phyloP scores from a whole-genome alignment of 2,113 vertebrate genomes.

The Colinus virginianus region DNA sequence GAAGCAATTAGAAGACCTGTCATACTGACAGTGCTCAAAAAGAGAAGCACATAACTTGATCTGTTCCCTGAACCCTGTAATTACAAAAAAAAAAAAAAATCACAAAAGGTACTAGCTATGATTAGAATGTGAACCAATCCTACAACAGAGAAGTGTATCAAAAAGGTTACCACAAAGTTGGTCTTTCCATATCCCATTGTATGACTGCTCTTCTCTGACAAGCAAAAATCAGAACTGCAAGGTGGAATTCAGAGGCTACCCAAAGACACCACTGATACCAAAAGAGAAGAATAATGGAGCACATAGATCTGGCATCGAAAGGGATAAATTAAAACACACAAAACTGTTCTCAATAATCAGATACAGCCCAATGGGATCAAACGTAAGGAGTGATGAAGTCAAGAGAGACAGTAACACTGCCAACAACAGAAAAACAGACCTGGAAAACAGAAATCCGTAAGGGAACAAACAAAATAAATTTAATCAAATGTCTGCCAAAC shows the following conservation, averaged over 20 bases:
- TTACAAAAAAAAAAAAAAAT: not conserved
- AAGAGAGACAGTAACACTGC: not conserved
- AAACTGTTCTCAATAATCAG: conserved; percentile 21
- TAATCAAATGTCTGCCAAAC: not conserved
- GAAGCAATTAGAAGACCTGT: not conserved
- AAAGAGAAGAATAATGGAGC: conserved; percentile 32
- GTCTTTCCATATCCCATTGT: not conserved
- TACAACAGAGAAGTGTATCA: not conserved
- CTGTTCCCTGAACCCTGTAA: not conserved
- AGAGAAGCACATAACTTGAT: not conserved
- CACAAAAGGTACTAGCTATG: not conserved
- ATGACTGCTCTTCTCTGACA: not conserved
- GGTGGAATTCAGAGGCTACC: not conserved
- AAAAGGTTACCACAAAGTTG: not conserved
- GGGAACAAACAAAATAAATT: not conserved
- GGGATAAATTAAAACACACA: conserved; percentile 16
- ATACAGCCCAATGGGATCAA: not conserved
- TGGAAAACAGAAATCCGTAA: conserved; percentile 18
- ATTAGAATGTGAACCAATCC: not conserved
- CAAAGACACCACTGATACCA: not conserved
- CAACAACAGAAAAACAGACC: not conserved
- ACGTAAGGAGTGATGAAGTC: not conserved
- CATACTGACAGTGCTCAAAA: not conserved
- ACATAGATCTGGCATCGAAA: not conserved
- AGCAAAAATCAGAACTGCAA: not conserved